These are phyloP conservation scores for Ciconia boyciana DNA, from an alignment of 2,113 vertebrate species.

Conservation along the genomic window DNA sequence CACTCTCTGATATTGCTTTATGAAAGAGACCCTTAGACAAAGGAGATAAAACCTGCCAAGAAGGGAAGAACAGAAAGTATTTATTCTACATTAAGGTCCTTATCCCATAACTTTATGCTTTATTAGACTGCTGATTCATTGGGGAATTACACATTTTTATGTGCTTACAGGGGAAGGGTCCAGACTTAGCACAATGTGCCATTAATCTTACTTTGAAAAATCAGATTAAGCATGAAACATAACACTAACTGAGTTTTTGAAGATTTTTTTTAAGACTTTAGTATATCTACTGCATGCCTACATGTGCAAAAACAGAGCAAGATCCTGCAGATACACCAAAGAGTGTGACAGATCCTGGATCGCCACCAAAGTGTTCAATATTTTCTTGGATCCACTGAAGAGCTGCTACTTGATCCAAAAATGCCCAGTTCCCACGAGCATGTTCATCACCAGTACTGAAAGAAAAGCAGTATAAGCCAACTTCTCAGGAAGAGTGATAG, in stretches of 20 bases:
- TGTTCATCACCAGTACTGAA: conserved; percentile 84
- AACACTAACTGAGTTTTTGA: not conserved
- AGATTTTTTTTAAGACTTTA: not conserved
- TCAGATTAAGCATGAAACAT: not conserved
- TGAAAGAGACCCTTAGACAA: conserved; percentile 56
- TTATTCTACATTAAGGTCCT: not conserved
- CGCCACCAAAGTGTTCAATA: conserved; percentile 85
- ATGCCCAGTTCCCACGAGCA: conserved; percentile 80
- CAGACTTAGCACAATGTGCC: not conserved
- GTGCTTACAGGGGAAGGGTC: not conserved
- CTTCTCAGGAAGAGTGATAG: not conserved
- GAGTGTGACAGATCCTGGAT: conserved; percentile 84
- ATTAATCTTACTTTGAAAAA: not conserved
- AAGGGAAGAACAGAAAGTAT: not conserved
- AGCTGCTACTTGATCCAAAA: conserved; percentile 85
- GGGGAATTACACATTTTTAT: not conserved
- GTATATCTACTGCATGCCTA: conserved; percentile 38
- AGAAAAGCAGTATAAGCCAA: not conserved
- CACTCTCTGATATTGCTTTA: conserved; percentile 55
- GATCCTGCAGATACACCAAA: conserved; percentile 88
- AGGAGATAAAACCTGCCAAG: conserved; percentile 44
- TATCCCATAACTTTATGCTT: not conserved
- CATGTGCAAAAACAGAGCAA: conserved; percentile 78
- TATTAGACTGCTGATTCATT: not conserved
- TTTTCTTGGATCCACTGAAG: conserved; percentile 85